Conservation (phyloP, 2,113 vertebrate species). For the Collichthys lucidus region DNA sequence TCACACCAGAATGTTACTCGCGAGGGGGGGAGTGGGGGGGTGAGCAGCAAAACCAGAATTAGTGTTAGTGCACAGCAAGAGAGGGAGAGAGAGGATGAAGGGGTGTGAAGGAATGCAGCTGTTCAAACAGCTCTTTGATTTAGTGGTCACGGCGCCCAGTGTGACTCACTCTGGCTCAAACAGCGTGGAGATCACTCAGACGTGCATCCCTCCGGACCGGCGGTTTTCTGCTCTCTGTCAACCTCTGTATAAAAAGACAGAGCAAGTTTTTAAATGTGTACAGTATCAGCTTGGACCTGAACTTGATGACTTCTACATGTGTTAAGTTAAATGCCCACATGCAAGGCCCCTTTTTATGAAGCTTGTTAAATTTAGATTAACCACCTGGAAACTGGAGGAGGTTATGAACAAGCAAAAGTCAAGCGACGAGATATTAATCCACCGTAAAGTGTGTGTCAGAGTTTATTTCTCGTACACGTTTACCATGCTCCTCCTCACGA, state of each 20-base stretch:
- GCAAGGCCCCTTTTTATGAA: not conserved
- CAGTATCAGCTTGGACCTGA: not conserved
- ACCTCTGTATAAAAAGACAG: not conserved
- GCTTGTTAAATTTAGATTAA: not conserved
- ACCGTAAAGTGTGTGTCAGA: not conserved
- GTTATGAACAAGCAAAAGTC: not conserved
- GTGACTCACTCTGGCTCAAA: slow-evolving; percentile 75
- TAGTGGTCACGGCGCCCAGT: slow-evolving; percentile 66
- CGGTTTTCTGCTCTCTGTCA: slow-evolving; percentile 32
- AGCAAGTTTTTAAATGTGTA: not conserved
- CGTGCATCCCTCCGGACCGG: slow-evolving; percentile 55
- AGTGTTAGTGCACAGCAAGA: slow-evolving; percentile 45
- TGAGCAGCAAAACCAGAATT: slow-evolving; percentile 40
- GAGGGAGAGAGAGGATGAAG: slow-evolving; percentile 56
- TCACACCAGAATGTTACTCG: slow-evolving; percentile 34
- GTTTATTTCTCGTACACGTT: not conserved
- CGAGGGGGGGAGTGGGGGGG: not conserved
- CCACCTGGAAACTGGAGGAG: not conserved
- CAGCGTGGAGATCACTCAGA: slow-evolving; percentile 59
- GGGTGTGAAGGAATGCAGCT: slow-evolving; percentile 81
- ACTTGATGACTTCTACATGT: slow-evolving; percentile 13
- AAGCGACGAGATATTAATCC: not conserved
- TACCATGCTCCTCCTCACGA: not conserved
- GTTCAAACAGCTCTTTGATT: slow-evolving; percentile 81
- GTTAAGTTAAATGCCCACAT: not conserved